Conservation (phyloP, 2,113 vertebrate genomes). For the Egretta garzetta region DNA sequence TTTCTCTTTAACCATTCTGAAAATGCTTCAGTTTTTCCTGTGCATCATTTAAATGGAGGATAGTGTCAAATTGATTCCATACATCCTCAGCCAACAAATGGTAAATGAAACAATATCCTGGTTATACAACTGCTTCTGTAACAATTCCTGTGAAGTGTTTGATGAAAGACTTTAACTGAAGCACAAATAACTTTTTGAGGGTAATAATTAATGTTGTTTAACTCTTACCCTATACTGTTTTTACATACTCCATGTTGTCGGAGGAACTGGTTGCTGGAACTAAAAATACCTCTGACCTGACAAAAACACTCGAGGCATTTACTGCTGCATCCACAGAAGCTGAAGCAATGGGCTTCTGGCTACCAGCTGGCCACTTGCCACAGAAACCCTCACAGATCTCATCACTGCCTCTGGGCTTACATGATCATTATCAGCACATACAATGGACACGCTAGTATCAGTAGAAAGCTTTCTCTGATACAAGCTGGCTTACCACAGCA, state of each 20-base stretch:
- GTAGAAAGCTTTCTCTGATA: not conserved
- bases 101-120: not conserved
- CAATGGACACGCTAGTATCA: not conserved
- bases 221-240: not conserved
- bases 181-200: not conserved
- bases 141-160: not conserved
- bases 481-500: not conserved
- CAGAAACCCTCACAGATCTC: not conserved
- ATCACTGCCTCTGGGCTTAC: not conserved
- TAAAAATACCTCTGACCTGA: conserved; percentile 43
- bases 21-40: not conserved
- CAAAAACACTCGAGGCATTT: conserved; percentile 11
- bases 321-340: not conserved
- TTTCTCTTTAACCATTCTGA: not conserved
- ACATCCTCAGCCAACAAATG: not conserved
- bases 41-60: not conserved
- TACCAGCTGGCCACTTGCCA: not conserved
- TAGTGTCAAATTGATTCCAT: not conserved
- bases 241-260: not conserved
- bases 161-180: not conserved
- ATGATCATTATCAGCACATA: not conserved
- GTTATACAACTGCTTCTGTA: not conserved
- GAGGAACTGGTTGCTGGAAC: not conserved
- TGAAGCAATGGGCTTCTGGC: not conserved
- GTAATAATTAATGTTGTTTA: not conserved